Evolutionary conservation across 2,888 invertebrate species (phyloP).

Genomic region (Phengaris arion): DNA sequence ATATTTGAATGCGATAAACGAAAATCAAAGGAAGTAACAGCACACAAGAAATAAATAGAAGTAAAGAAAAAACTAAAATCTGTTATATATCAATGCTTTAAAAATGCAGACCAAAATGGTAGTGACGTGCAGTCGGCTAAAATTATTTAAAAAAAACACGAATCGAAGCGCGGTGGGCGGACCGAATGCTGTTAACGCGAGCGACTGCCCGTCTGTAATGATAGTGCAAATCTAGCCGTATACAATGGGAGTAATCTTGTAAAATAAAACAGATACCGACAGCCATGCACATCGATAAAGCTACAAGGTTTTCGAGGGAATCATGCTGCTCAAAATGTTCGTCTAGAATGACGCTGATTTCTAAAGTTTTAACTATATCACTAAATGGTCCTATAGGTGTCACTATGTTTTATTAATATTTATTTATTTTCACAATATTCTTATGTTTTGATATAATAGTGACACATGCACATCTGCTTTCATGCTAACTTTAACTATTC

Average conservation of each 20-base stretch:
- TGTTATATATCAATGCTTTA: constrained; percentile 47
- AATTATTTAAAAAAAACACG: constrained; percentile 31
- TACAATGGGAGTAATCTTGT: constrained; percentile 55
- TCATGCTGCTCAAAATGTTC: constrained; percentile 76
- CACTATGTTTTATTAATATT: constrained; percentile 9
- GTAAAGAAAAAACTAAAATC: constrained; percentile 30
- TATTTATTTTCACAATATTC: not conserved
- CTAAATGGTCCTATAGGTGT: constrained; percentile 7
- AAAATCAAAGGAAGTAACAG: not conserved
- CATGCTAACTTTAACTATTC: constrained; percentile 22
- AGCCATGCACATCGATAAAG: constrained; percentile 75
- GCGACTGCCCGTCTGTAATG: constrained; percentile 66
- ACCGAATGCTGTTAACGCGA: constrained; percentile 39
- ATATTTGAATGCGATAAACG: constrained; percentile 33
- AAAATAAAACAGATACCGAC: constrained; percentile 55
- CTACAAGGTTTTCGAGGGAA: constrained; percentile 53
- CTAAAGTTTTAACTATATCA: constrained; percentile 42
- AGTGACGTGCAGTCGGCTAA: constrained; percentile 65
- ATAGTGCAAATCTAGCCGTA: constrained; percentile 62
- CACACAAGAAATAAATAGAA: constrained; percentile 30
- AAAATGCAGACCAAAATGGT: constrained; percentile 68
- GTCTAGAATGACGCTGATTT: constrained; percentile 50
- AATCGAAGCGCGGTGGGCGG: not conserved
- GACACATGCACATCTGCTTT: constrained; percentile 6
- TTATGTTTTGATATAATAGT: not conserved